Evolutionary conservation across 1,140 invertebrate genomes (phyloP).

Genomic region (Sitodiplosis mosellana): DNA sequence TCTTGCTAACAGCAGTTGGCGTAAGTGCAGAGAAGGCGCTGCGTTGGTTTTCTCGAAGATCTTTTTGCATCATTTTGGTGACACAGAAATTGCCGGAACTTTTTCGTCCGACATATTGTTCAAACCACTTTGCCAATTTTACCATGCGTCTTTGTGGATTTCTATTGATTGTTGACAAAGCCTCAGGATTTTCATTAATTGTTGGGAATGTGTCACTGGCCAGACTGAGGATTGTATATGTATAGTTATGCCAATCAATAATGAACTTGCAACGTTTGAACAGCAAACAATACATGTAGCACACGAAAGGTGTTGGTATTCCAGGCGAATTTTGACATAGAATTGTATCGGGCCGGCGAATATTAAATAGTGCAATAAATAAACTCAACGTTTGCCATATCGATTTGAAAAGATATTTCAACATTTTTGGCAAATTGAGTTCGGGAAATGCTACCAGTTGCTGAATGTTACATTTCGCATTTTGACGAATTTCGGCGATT

Average conservation of each 20-base stretch:
- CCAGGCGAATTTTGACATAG: constrained; percentile 87
- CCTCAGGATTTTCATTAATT: no score
- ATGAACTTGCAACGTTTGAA: constrained; percentile 50
- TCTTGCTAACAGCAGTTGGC: no score
- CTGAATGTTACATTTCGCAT: constrained; percentile 40
- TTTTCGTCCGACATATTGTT: constrained; percentile 62
- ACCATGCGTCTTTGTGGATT: constrained; percentile 46
- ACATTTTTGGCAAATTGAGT: constrained; percentile 43
- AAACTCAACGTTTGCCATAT: constrained; percentile 67
- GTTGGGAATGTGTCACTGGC: constrained; percentile 17
- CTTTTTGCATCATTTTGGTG: constrained; percentile 80
- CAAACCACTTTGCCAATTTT: constrained; percentile 52
- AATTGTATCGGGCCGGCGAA: constrained; percentile 41
- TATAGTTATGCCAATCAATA: constrained; percentile 99
- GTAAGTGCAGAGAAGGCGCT: no score
- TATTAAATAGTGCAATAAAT: constrained; percentile 43
- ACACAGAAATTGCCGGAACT: constrained; percentile 79
- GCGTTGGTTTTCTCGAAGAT: constrained; percentile 59
- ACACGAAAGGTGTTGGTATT: constrained; percentile 69
- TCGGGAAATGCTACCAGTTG: constrained; percentile 38
- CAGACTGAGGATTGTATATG: constrained; percentile 58
- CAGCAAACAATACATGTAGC: constrained; percentile 54
- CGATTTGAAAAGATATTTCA: constrained; percentile 65
- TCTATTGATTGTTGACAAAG: constrained; percentile 34
- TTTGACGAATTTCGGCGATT: constrained; percentile 34